phyloP scores from a whole-genome alignment of 2,797 vertebrate genomes.

The Leuciscus waleckii region DNA sequence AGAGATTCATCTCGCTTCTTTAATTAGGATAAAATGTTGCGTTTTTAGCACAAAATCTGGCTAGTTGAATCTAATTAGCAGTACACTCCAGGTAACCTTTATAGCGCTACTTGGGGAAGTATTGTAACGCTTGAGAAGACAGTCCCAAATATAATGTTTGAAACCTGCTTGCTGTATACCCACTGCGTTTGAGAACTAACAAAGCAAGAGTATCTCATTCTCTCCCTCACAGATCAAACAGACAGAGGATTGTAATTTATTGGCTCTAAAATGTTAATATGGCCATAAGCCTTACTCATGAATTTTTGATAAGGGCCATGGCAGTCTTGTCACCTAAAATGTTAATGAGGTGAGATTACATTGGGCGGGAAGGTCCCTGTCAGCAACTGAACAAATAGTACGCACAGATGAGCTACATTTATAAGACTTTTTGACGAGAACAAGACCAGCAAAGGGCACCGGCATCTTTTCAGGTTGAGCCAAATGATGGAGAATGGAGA shows the following conservation, averaged over 20 bases:
- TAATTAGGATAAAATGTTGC: slow-evolving; percentile 57
- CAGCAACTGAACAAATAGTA: slow-evolving; percentile 74
- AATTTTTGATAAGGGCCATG: slow-evolving; percentile 80
- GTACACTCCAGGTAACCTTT: slow-evolving; percentile 46
- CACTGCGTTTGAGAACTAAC: background rate
- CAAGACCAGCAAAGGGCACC: slow-evolving; percentile 67
- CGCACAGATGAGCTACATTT: slow-evolving; percentile 72
- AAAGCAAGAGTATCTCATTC: slow-evolving; percentile 15
- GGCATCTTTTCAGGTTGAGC: slow-evolving; percentile 60
- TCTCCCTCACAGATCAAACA: slow-evolving; percentile 49
- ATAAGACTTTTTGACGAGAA: slow-evolving; percentile 65
- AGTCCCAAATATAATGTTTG: slow-evolving; percentile 19
- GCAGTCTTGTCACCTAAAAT: slow-evolving; percentile 81
- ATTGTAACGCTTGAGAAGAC: slow-evolving; percentile 10
- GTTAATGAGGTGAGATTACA: slow-evolving; percentile 82
- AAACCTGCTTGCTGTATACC: background rate
- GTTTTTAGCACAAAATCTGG: slow-evolving; percentile 30
- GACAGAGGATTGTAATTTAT: slow-evolving; percentile 75
- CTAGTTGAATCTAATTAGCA: slow-evolving; percentile 43
- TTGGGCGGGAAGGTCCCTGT: slow-evolving; percentile 68
- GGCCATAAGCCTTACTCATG: slow-evolving; percentile 78
- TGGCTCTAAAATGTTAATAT: slow-evolving; percentile 84
- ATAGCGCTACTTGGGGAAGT: background rate
- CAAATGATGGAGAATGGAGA: slow-evolving; percentile 56
- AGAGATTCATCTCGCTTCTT: slow-evolving; percentile 39